phyloP scores from a whole-genome alignment of 2,888 invertebrate species.

The Chirona hameri region DNA sequence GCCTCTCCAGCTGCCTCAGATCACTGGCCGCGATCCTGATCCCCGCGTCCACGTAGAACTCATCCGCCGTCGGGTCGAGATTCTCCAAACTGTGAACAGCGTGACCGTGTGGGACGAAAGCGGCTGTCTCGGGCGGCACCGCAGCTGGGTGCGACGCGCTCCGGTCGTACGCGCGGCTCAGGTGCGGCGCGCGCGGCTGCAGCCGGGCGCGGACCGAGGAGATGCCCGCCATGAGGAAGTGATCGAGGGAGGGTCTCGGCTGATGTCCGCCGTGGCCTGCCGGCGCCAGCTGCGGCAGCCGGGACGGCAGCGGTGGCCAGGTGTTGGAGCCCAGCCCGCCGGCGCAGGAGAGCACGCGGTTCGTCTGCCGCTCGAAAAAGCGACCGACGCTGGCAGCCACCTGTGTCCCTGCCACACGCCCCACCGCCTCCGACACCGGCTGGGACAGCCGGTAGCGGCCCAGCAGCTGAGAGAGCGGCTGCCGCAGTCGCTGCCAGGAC shows the following conservation, averaged over 20 bases:
- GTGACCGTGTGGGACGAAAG: constrained; percentile 32
- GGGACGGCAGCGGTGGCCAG: constrained; percentile 31
- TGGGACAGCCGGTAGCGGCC: constrained; percentile 3
- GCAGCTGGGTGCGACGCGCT: constrained; percentile 23
- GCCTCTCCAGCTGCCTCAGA: constrained; percentile 29
- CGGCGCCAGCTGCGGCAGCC: constrained; percentile 30
- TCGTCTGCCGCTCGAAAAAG: constrained; percentile 23
- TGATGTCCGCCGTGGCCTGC: constrained; percentile 32
- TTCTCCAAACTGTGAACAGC: constrained; percentile 40
- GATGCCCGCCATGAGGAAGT: constrained; percentile 34
- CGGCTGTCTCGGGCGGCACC: not conserved
- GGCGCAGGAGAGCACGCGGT: constrained; percentile 23
- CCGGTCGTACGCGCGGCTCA: constrained; percentile 4
- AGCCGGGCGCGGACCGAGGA: constrained; percentile 31
- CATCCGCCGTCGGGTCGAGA: constrained; percentile 42
- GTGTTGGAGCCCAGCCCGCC: not conserved
- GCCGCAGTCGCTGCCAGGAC: not conserved
- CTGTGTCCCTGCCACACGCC: not conserved
- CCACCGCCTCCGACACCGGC: constrained; percentile 2
- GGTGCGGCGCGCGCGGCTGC: constrained; percentile 34
- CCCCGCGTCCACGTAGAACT: constrained; percentile 43
- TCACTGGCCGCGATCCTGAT: constrained; percentile 42
- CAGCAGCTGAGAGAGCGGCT: constrained; percentile 8
- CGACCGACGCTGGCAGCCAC: constrained; percentile 6
- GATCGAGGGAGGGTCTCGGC: constrained; percentile 33